Percentiles rank a stretch among this genome's conserved stretches.
These are phyloP conservation scores for Zaprionus camerounensis DNA, from an alignment of 1,140 invertebrate genomes.

Conservation along the genomic window DNA sequence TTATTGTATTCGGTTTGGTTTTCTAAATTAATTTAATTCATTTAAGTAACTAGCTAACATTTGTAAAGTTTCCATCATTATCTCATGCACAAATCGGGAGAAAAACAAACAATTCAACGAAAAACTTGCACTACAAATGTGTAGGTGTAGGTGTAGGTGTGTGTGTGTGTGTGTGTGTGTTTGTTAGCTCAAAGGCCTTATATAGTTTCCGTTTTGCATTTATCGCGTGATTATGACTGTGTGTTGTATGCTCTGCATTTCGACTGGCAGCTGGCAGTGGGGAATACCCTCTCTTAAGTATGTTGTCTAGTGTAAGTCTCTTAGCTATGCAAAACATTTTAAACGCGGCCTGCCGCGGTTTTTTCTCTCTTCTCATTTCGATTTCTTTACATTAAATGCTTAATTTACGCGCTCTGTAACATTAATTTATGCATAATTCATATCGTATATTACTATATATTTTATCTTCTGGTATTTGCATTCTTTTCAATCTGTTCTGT, in stretches of 20 bases:
- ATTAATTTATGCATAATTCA: slow-evolving; percentile 51
- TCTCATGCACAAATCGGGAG: slow-evolving; percentile 60
- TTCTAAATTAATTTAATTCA: slow-evolving; percentile 65
- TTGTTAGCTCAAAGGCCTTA: slow-evolving; percentile 37
- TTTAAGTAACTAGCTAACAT: slow-evolving; percentile 83
- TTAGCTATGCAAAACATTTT: slow-evolving; percentile 48
- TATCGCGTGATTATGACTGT: slow-evolving; percentile 26
- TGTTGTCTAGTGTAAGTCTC: slow-evolving; percentile 1
- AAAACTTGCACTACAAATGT: slow-evolving; percentile 66
- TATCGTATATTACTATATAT: slow-evolving; percentile 36
- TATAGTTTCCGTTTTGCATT: slow-evolving; percentile 34
- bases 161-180: not conserved
- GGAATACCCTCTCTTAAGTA: slow-evolving; percentile 4
- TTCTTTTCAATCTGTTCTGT: not conserved
- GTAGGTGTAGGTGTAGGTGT: slow-evolving; percentile 11
- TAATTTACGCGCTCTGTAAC: slow-evolving; percentile 53
- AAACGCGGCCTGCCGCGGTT: slow-evolving; percentile 69
- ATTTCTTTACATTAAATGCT: slow-evolving; percentile 69
- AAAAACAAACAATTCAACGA: slow-evolving; percentile 72
- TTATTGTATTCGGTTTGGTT: slow-evolving; percentile 30
- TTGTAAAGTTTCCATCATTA: slow-evolving; percentile 59
- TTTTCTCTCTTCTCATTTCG: slow-evolving; percentile 11
- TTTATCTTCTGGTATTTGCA: slow-evolving; percentile 16
- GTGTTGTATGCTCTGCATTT: slow-evolving; percentile 38
- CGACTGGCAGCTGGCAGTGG: slow-evolving; percentile 9